These are phyloP conservation scores for Tachina grossa DNA, from an alignment of 2,888 invertebrate genomes.

Conservation along the genomic window DNA sequence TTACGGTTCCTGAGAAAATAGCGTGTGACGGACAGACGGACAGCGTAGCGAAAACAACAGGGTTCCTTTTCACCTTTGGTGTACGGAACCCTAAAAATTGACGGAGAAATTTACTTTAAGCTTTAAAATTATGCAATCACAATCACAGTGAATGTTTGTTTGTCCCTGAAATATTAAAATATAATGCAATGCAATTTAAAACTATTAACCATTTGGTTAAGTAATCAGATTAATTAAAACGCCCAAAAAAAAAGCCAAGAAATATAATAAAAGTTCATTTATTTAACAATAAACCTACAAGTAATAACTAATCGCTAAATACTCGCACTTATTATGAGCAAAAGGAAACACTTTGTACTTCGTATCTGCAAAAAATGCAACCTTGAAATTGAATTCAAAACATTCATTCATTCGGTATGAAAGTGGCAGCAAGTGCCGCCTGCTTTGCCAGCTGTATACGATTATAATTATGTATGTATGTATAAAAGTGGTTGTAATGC, in stretches of 20 bases:
- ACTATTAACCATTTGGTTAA: background rate
- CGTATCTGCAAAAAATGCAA: slow-evolving; percentile 40
- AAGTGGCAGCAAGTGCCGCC: background rate
- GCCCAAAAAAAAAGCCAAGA: background rate
- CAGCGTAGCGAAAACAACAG: no score
- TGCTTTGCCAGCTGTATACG: background rate
- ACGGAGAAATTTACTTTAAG: background rate
- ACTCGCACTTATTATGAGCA: background rate
- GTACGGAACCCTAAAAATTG: no score
- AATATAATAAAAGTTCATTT: background rate
- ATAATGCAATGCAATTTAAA: no score
- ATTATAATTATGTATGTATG: background rate
- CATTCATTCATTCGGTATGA: background rate
- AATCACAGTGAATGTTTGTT: background rate
- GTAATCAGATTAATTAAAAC: background rate
- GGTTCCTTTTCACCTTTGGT: no score
- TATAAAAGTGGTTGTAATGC: slow-evolving; percentile 13
- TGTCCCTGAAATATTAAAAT: background rate
- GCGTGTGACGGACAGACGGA: no score
- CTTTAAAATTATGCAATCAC: background rate
- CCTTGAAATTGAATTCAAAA: slow-evolving; percentile 60
- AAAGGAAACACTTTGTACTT: slow-evolving; percentile 27
- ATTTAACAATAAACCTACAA: slow-evolving; percentile 10
- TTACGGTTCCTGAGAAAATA: no score
- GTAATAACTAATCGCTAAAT: slow-evolving; percentile 3